Evolutionary conservation across 2,888 invertebrate genomes (phyloP), one percentile per base, ranked within the genome.

Genomic region (Cosmia pyralina): DNA sequence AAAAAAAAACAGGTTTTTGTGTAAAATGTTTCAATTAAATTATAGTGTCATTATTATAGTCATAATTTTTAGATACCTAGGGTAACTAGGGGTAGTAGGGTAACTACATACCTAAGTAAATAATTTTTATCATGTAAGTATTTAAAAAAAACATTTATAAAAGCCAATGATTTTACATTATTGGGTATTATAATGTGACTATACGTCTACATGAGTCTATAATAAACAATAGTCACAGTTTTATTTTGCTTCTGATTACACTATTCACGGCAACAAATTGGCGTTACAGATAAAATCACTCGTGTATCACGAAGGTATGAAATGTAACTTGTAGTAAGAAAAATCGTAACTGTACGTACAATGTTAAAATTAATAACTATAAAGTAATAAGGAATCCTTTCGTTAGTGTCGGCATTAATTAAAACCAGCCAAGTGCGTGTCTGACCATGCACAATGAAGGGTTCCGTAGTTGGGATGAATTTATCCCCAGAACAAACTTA

Each of bases 231-330:
- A 34, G 55, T 22, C 48, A 53, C 53, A 22, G 48, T 59, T 58
- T 53, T 53, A 50, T 48, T 68, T 48, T 64, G 58, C 48, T 69
- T 72, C n/a, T 79, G 69, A 72, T 82, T 62, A 69, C 22, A 53
- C 60, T 76, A 82, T 65, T 71, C 53, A 71, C 11, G 48, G n/a
- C 59, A 79, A 58, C 41, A 58, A 66, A 75, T 81, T 75, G 63
- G 65, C 77, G 69, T 75, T 71, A 69, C 77, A 70, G 72, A 75
- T 81, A 77, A 78, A 62, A 70, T n/a, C 72, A 71, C 64, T 77
- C 63, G 57, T 62, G 65, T 72, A 64, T 76, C 79, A 79, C 62
- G n/a, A 60, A 67, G 55, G 69, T 64, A 77, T 64, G 34, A 65
- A 59, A 70, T 75, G 13, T 67, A 63, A 67, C 44, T 34, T 57